These are phyloP conservation scores for Drosophila elegans DNA, from an alignment of 1,140 invertebrate genomes.

Conservation along the genomic window DNA sequence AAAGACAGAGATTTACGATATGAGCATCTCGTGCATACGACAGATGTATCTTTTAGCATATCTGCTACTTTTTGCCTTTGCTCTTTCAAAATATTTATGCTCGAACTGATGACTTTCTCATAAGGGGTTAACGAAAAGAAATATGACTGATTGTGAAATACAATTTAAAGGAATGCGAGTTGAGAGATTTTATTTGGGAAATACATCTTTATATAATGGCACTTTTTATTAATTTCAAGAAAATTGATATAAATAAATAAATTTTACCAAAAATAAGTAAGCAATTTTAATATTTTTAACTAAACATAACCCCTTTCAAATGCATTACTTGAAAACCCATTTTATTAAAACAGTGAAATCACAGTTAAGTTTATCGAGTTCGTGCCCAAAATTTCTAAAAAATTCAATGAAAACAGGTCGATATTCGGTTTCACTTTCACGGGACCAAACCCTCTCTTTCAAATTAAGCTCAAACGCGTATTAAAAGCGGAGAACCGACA, in stretches of 20 bases:
- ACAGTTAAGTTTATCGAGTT: neutral
- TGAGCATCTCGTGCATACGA: conserved; percentile 48
- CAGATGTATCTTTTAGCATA: conserved; percentile 55
- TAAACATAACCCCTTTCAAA: neutral
- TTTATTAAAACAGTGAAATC: neutral
- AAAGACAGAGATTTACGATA: conserved; percentile 71
- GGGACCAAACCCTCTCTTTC: conserved; percentile 34
- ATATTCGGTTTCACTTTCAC: conserved; percentile 65
- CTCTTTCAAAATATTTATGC: conserved; percentile 29
- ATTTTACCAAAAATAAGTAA: too few relatives aligned
- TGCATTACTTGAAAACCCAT: neutral
- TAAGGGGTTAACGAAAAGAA: conserved; percentile 6
- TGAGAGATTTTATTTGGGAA: neutral
- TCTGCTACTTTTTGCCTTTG: conserved; percentile 23
- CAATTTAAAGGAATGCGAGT: neutral
- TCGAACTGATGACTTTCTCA: conserved; percentile 42
- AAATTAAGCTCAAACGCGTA: conserved; percentile 20
- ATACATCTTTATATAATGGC: neutral
- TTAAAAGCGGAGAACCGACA: conserved; percentile 27
- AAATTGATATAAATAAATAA: too few relatives aligned
- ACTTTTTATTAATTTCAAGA: too few relatives aligned
- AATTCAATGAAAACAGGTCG: conserved; percentile 47
- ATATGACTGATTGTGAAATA: conserved; percentile 20
- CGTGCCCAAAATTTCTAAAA: conserved; percentile 23
- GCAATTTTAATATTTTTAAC: too few relatives aligned